phyloP scores from a whole-genome alignment of 2,113 vertebrate species.

The Rostratula benghalensis region DNA sequence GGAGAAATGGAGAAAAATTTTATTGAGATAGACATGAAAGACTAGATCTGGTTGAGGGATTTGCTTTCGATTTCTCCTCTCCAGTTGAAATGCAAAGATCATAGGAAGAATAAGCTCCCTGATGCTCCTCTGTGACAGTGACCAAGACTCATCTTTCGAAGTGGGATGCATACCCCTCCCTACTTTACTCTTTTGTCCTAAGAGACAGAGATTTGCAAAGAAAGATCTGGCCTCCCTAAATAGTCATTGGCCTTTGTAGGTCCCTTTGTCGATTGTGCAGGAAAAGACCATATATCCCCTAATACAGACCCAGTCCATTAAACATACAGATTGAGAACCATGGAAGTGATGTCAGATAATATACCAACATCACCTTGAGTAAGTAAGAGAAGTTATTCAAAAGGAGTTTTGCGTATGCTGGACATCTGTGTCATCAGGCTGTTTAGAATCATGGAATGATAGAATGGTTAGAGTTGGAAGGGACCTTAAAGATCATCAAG shows the following conservation, averaged over 20 bases:
- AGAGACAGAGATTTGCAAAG: not conserved
- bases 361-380: not conserved
- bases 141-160: not conserved
- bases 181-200: not conserved
- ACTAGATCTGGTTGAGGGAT: not conserved
- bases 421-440: not conserved
- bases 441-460: no score
- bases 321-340: accelerated
- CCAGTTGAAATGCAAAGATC: not conserved
- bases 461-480: no score
- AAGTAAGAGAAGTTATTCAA: not conserved
- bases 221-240: not conserved
- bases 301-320: not conserved
- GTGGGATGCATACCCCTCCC: not conserved
- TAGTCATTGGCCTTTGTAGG: not conserved
- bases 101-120: not conserved
- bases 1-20: not conserved
- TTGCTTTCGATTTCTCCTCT: not conserved
- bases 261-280: not conserved
- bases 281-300: not conserved
- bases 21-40: not conserved
- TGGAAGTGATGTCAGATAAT: not conserved
- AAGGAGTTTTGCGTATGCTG: not conserved
- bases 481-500: no score
- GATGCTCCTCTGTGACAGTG: not conserved